Conservation (phyloP, 53 echinoderm and acorn worm species). For the Glandiceps talaboti region DNA sequence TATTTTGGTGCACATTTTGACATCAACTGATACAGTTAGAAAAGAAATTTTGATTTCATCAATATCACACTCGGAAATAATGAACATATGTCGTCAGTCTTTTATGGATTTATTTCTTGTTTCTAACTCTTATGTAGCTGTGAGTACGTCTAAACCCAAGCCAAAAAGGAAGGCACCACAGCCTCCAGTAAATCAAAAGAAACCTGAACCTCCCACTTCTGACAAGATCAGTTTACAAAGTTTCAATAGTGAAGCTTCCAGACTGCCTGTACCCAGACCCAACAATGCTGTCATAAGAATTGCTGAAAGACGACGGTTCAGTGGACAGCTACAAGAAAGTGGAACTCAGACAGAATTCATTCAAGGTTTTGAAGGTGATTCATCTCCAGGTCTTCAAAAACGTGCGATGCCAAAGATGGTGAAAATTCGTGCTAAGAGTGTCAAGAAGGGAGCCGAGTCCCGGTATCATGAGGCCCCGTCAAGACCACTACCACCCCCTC, state of each 20-base stretch:
- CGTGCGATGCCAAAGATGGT: not conserved
- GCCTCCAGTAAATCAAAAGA: not conserved
- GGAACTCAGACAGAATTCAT: not conserved
- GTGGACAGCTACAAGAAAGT: not conserved
- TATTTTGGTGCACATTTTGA: no score
- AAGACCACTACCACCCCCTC: not conserved
- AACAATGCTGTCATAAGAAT: not conserved
- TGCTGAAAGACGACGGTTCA: not conserved
- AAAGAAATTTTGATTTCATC: no score
- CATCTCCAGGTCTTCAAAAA: not conserved
- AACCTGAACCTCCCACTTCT: not conserved
- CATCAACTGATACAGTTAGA: no score
- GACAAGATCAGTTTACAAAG: not conserved
- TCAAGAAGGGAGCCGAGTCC: not conserved
- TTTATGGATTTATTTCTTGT: no score
- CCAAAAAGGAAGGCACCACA: not conserved
- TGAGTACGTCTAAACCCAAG: not conserved
- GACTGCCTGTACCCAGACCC: not conserved
- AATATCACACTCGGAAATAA: no score
- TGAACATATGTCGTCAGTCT: no score
- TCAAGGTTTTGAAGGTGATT: not conserved
- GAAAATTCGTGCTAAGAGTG: not conserved
- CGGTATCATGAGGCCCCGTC: not conserved
- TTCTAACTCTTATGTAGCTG: no score
- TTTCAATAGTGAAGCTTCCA: not conserved